These are phyloP conservation scores for Drosophila testacea DNA, from an alignment of 2,888 invertebrate genomes.

Conservation along the genomic window DNA sequence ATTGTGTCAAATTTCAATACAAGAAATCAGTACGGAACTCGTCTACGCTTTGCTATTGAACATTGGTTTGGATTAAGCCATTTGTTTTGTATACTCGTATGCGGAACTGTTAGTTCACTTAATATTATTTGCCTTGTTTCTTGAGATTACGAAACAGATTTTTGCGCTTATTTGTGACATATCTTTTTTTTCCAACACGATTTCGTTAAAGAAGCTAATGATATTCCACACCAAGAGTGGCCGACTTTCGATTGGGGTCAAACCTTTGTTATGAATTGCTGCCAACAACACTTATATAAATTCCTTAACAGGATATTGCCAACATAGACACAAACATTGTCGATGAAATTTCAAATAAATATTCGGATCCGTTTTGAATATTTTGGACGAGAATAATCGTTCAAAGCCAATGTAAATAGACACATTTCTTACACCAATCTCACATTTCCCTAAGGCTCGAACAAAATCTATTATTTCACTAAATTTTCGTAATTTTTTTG, in stretches of 20 bases:
- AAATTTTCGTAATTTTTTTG: no score
- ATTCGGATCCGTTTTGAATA: no score
- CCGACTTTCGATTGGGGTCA: constrained; percentile 35
- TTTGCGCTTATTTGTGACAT: constrained; percentile 34
- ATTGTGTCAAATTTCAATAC: constrained; percentile 80
- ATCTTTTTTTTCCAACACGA: constrained; percentile 27
- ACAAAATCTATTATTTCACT: no score
- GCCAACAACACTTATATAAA: background rate
- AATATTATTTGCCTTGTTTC: constrained; percentile 46
- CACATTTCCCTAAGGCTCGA: no score
- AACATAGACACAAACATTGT: no score
- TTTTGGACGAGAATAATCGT: no score
- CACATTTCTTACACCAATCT: no score
- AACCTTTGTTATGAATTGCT: background rate
- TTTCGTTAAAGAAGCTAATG: constrained; percentile 13
- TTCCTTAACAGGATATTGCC: background rate
- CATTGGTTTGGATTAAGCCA: constrained; percentile 48
- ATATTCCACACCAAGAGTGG: constrained; percentile 18
- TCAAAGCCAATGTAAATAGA: no score
- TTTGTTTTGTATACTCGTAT: constrained; percentile 43
- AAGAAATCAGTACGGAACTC: constrained; percentile 81
- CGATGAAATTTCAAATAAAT: no score
- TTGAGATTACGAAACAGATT: constrained; percentile 67
- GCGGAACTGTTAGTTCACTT: constrained; percentile 62
- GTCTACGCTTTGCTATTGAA: constrained; percentile 64